Conservation (phyloP, 1,140 invertebrate genomes). For the Dreissena rostriformis region DNA sequence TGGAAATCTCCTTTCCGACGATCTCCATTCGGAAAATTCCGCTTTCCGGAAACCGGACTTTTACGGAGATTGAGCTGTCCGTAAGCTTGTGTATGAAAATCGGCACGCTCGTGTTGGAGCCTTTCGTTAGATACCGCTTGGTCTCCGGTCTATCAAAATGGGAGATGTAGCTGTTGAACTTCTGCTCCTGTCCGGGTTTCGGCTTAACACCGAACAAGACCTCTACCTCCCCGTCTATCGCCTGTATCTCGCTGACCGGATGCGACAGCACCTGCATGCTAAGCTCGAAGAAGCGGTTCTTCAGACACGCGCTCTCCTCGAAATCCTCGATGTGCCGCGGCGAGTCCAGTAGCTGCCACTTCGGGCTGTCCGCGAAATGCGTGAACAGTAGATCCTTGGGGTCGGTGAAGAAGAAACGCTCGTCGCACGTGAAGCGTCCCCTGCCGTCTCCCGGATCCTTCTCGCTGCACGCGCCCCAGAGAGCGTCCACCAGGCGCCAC, state of each 20-base stretch:
- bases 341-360: slow-evolving; percentile 65
- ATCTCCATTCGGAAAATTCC: slow-evolving; percentile 65
- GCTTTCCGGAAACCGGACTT: slow-evolving; percentile 60
- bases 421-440: slow-evolving; percentile 71
- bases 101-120: slow-evolving; percentile 57
- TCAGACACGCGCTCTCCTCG: slow-evolving; percentile 61
- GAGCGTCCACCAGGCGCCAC: slow-evolving; percentile 68
- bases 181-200: slow-evolving; percentile 47
- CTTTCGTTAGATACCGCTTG: slow-evolving; percentile 51
- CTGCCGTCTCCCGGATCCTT: slow-evolving; percentile 46
- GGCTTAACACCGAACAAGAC: slow-evolving; percentile 58
- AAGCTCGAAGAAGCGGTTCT: slow-evolving; percentile 67
- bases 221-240: slow-evolving; percentile 58
- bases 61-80: slow-evolving; percentile 55
- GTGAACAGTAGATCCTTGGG: slow-evolving; percentile 82
- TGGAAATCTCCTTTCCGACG: slow-evolving; percentile 52
- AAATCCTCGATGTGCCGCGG: slow-evolving; percentile 59
- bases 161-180: slow-evolving; percentile 62
- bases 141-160: slow-evolving; percentile 58
- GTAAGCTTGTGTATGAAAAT: slow-evolving; percentile 65
- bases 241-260: slow-evolving; percentile 56
- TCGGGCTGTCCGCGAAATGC: slow-evolving; percentile 81
- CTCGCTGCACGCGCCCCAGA: slow-evolving; percentile 67
- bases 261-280: slow-evolving; percentile 62
- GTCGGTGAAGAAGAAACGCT: slow-evolving; percentile 82